Conservation (phyloP, 2,888 invertebrate genomes). For the Keiferia lycopersicella region DNA sequence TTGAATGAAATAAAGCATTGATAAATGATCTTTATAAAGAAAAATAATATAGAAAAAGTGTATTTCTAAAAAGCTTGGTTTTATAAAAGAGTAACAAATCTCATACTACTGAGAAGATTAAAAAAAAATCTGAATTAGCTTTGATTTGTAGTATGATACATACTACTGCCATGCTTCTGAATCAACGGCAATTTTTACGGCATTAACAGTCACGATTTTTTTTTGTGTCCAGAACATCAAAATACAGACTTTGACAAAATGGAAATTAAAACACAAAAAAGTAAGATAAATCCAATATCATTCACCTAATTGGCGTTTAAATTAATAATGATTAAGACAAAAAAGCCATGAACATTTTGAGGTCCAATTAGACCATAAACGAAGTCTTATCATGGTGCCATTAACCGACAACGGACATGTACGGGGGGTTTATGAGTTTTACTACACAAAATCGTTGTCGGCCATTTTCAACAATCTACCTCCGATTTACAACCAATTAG, state of each 20-base stretch:
- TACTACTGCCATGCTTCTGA: too few relatives aligned
- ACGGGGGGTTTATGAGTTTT: slow-evolving; percentile 77
- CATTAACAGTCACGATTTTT: too few relatives aligned
- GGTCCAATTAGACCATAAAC: slow-evolving; percentile 73
- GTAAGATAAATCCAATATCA: slow-evolving; percentile 39
- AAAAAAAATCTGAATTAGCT: too few relatives aligned
- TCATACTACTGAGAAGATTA: too few relatives aligned
- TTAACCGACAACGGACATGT: slow-evolving; percentile 69
- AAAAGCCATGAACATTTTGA: slow-evolving; percentile 52
- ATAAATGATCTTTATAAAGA: neutral
- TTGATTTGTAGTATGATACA: too few relatives aligned
- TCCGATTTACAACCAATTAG: slow-evolving; percentile 77
- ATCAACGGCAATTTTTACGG: too few relatives aligned
- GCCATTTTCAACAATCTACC: slow-evolving; percentile 70
- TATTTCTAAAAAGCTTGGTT: too few relatives aligned
- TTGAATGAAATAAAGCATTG: too few relatives aligned
- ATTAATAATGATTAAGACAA: slow-evolving; percentile 69
- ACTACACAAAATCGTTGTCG: slow-evolving; percentile 75
- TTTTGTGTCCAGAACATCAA: neutral
- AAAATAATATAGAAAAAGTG: too few relatives aligned
- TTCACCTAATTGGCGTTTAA: slow-evolving; percentile 68
- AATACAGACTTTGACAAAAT: slow-evolving; percentile 18
- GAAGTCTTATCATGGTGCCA: slow-evolving; percentile 68
- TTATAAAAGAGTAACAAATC: too few relatives aligned
- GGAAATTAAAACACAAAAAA: slow-evolving; percentile 31